Evolutionary conservation across 2,888 invertebrate species (phyloP), one percentile per base, ranked within the genome.

Genomic region (Eupithecia vulgata): DNA sequence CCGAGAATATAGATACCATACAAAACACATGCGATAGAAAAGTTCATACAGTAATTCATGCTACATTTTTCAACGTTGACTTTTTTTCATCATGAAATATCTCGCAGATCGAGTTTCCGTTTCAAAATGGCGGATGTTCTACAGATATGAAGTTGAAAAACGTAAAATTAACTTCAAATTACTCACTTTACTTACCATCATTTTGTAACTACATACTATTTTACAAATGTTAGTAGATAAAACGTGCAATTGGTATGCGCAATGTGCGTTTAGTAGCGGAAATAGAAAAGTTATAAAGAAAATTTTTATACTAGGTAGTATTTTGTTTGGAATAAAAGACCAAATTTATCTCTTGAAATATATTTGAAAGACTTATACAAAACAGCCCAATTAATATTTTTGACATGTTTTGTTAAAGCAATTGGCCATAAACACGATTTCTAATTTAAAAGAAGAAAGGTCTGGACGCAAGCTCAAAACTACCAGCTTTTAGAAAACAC

Each of bases 21-120:
- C 67, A 69, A 30, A 70, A 73, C 45, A 59, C 79, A 79, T 78
- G 79, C 79, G 71, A 70, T 61, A 71, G 21, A 67, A 37, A 62
- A 74, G n/a, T 68, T 65, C 30, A 42, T 67, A 76, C 34, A 68
- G 64, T 25, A 68, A 45, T 65, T 37, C 75, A 77, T 76, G 76
- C 76, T 68, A 77, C 75, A 69, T 72, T 72, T 72, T 62, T 64
- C 42, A 75, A 74, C 70, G 71, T 74, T 59, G 25, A n/a, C n/a
- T n/a, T n/a, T n/a, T n/a, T n/a, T 52, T 57, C 61, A 52, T 34
- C 62, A 59, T 15, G 10, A 52, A 52, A 10, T 52, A 21, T 30
- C 30, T 30, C 30, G 30, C 48, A 52, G n/a, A 52, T n/a, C 48
- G 21, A 61, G 40, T 42, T 69, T 40, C 61, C 10, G 25, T 67